Evolutionary conservation across 2,888 invertebrate species (phyloP).

Genomic region (Spodoptera littoralis): DNA sequence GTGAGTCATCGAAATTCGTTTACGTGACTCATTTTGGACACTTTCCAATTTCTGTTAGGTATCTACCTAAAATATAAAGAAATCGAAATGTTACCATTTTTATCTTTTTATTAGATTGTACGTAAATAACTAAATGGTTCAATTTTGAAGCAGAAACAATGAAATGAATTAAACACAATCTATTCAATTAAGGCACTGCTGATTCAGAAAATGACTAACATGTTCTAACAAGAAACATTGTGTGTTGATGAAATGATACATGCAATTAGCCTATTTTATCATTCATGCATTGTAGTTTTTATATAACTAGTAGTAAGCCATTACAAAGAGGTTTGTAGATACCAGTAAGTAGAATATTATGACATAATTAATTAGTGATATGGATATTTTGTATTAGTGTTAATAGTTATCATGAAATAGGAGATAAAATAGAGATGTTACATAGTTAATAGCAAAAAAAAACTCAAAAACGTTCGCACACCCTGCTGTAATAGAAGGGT

Average conservation of each 20-base stretch:
- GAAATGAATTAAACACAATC: conserved; percentile 33
- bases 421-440: no score
- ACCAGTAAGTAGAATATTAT: no score
- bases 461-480: no score
- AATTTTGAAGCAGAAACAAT: conserved; percentile 20
- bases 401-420: no score
- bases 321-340: neutral
- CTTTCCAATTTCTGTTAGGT: conserved; percentile 33
- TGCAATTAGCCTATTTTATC: conserved; percentile 45
- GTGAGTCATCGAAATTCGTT: conserved; percentile 40
- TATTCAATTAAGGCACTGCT: conserved; percentile 47
- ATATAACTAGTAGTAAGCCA: conserved; percentile 16
- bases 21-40: conserved; percentile 43
- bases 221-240: conserved; percentile 35
- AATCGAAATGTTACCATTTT: neutral
- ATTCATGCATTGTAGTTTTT: conserved; percentile 34
- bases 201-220: conserved; percentile 48
- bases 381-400: no score
- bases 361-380: no score
- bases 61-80: conserved; percentile 7
- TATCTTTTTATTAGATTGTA: conserved; percentile 8
- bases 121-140: neutral
- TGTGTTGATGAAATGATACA: conserved; percentile 34
- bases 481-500: no score
- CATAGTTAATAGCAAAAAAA: no score